A percentile compares a stretch with the other conserved stretches of the same genome.
Evolutionary conservation across 2,113 vertebrate species (phyloP).

Genomic region (Marcusenius ussheri): DNA sequence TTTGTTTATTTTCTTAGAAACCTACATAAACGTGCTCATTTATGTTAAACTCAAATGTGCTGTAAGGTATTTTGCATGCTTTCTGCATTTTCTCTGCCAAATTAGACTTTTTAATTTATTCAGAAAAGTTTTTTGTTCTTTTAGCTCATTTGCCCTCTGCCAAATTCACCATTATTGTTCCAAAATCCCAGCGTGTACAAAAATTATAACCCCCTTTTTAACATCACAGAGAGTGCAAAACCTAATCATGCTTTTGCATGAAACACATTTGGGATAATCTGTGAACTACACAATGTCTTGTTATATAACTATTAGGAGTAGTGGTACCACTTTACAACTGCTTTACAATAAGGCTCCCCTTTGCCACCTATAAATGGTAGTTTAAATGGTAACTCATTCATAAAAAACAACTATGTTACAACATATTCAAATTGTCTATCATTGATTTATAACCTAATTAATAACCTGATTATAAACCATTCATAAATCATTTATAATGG

Average conservation of each 20-base stretch:
- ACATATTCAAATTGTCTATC: neutral
- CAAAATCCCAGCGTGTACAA: neutral
- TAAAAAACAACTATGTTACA: neutral
- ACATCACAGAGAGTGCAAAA: neutral
- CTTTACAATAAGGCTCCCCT: neutral
- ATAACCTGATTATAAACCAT: neutral
- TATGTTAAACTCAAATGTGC: neutral
- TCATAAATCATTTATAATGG: neutral
- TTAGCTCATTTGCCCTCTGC: neutral
- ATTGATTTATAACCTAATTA: neutral
- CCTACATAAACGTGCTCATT: neutral
- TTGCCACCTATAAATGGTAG: neutral
- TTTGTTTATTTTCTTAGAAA: neutral
- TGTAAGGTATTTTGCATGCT: neutral
- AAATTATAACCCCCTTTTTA: neutral
- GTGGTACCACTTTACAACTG: neutral
- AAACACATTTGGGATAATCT: neutral
- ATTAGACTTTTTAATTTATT: neutral
- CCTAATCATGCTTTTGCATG: neutral
- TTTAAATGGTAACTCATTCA: neutral
- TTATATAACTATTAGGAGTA: neutral
- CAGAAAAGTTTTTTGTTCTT: neutral
- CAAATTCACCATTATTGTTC: neutral
- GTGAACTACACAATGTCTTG: neutral
- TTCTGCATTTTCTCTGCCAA: neutral